A percentile compares a stretch with the other conserved stretches of the same genome.
Evolutionary conservation across 2,797 vertebrate genomes (phyloP).

Genomic region (Darevskia mixta): DNA sequence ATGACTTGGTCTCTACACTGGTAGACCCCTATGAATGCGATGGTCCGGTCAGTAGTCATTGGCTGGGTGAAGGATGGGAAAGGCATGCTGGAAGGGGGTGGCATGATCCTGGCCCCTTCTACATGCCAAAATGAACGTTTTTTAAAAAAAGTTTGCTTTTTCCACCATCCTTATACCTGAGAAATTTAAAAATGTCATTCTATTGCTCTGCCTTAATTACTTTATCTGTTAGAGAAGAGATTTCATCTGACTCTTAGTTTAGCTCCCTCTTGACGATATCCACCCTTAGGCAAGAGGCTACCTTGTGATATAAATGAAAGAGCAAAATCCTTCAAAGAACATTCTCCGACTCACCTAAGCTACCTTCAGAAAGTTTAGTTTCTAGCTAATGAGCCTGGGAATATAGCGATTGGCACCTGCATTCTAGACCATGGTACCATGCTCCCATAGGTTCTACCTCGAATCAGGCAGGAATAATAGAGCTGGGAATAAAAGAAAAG

Average conservation of each 20-base stretch:
- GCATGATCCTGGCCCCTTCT: not conserved
- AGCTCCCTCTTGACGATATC: not conserved
- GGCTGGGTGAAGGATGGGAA: too few species aligned
- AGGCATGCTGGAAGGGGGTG: too few species aligned
- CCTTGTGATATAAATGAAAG: not conserved
- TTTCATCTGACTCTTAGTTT: not conserved
- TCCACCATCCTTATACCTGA: not conserved
- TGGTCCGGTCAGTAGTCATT: too few species aligned
- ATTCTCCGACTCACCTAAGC: slow-evolving; percentile 4
- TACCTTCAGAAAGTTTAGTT: not conserved
- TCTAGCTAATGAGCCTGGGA: not conserved
- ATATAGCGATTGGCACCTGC: not conserved
- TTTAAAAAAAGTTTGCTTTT: not conserved
- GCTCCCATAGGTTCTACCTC: not conserved
- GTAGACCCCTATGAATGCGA: not conserved
- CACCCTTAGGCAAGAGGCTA: not conserved
- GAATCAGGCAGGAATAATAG: not conserved
- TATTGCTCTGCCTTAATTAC: not conserved
- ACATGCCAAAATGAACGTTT: not conserved
- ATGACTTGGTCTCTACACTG: too few species aligned
- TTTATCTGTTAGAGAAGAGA: not conserved
- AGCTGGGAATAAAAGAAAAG: not conserved
- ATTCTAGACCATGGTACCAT: not conserved
- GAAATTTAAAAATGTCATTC: not conserved
- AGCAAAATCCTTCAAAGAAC: not conserved